A percentile compares a stretch with the other conserved stretches of the same genome.
Evolutionary conservation across 2,888 invertebrate species (phyloP).

Genomic region (Heliconius hortense): DNA sequence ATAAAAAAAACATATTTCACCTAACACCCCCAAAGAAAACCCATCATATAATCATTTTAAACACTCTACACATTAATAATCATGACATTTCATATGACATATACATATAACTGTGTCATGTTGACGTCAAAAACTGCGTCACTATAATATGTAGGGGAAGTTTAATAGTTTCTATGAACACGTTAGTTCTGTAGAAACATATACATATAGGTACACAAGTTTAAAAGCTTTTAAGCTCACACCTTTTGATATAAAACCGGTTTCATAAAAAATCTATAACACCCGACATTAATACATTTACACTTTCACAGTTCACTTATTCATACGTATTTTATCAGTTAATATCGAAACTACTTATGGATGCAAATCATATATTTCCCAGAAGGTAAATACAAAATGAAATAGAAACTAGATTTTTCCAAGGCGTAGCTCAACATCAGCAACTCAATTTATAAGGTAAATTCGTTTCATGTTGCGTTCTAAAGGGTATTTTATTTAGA

Average conservation of each 20-base stretch:
- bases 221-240: background rate
- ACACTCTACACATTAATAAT: too few species aligned
- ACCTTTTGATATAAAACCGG: background rate
- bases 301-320: constrained; percentile 7
- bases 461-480: constrained; percentile 49
- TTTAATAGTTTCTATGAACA: background rate
- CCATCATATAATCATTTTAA: too few species aligned
- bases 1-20: too few species aligned
- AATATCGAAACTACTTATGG: constrained; percentile 36
- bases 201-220: too few species aligned
- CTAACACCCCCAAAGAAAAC: too few species aligned
- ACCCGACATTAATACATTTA: background rate
- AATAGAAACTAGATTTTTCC: constrained; percentile 43
- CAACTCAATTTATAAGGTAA: constrained; percentile 53
- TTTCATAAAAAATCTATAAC: background rate
- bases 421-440: constrained; percentile 39
- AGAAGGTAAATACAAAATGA: constrained; percentile 40
- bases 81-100: too few species aligned
- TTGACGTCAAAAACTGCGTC: too few species aligned
- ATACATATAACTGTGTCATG: too few species aligned
- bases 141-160: background rate
- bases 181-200: too few species aligned
- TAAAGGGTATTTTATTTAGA: constrained; percentile 62
- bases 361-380: constrained; percentile 41
- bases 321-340: constrained; percentile 25